Conservation (phyloP, 1,140 invertebrate species). For the Bursaphelenchus mucronatus region DNA sequence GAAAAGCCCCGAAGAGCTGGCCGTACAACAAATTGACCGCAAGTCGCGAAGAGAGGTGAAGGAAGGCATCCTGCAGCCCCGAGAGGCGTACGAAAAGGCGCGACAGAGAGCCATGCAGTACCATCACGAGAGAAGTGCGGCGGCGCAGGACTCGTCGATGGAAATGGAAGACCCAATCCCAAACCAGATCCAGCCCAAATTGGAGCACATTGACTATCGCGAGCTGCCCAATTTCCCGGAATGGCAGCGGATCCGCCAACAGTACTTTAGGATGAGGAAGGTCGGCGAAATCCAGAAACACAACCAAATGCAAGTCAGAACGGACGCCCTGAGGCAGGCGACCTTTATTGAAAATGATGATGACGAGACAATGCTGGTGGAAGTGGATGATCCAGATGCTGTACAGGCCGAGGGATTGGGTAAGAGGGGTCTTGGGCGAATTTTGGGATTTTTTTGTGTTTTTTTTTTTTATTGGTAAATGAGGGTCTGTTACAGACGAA, state of each 20-base stretch:
- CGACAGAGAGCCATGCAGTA: slow-evolving; percentile 22
- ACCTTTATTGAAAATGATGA: slow-evolving; percentile 5
- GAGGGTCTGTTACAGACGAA: no score
- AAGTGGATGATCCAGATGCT: slow-evolving; percentile 4
- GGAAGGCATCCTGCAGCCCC: slow-evolving; percentile 37
- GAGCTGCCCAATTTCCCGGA: slow-evolving; percentile 34
- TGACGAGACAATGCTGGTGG: background rate
- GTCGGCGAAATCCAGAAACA: slow-evolving; percentile 15
- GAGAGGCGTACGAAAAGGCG: slow-evolving; percentile 42
- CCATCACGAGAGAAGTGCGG: background rate
- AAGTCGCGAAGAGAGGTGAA: slow-evolving; percentile 43
- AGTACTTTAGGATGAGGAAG: slow-evolving; percentile 43
- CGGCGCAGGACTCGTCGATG: background rate
- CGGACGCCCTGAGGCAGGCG: background rate
- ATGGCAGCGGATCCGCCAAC: slow-evolving; percentile 44
- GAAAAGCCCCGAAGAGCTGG: slow-evolving; percentile 34
- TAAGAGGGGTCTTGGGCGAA: no score
- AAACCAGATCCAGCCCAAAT: slow-evolving; percentile 4
- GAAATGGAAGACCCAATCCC: background rate
- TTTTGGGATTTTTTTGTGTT: no score
- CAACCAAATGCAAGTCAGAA: background rate
- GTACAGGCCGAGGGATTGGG: no score
- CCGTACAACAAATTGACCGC: slow-evolving; percentile 45
- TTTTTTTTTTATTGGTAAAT: no score
- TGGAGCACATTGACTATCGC: background rate